Evolutionary conservation across 1,140 invertebrate genomes (phyloP), one percentile per base, ranked within the genome.

Genomic region (Sycophaga agraensis): DNA sequence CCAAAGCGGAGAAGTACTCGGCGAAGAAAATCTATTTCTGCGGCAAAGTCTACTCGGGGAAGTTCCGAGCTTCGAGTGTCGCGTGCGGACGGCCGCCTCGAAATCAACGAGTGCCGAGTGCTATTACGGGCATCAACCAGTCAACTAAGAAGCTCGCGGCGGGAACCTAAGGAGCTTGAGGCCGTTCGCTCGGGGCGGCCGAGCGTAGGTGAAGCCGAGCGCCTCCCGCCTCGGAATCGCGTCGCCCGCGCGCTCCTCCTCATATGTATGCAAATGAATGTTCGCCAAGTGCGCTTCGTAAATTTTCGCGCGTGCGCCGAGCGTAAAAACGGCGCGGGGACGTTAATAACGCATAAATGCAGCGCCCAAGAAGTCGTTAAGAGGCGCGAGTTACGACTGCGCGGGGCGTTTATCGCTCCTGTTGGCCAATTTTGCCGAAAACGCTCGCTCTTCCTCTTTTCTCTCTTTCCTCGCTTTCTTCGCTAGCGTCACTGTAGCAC

Each of bases 311-410:
- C 39, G n/a, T 14, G n/a, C n/a, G n/a, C 14, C 22, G 24, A 6
- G 42, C 6, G 42, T 21, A 51, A 49, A 49, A n/a, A n/a, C n/a
- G n/a, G 46, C 7, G 21, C 49, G 8, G 46, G 16, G 46, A 37
- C 49, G 28, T 51, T 51, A 51, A 51, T 51, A 51, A 51, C 49
- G 28, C 31, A 51, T 51, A 37, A 51, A 51, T 51, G 37, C 28
- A 9, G 31, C 17, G 31, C 31, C 4, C 8, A n/a, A n/a, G 37
- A 40, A 40, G 37, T 40, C 37, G n/a, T 40, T 40, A 40, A 4
- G 16, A 3, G 16, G 7, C 22, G 22, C 19, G 8, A 1, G 4
- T 48, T 51, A 51, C 49, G 31, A 37, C 49, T 14, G 31, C 31
- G n/a, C n/a, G 16, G 6, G 3, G 19, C 12, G 49, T 40, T 40